phyloP scores from a whole-genome alignment of 2,888 invertebrate species.

The Orthosia cruda region DNA sequence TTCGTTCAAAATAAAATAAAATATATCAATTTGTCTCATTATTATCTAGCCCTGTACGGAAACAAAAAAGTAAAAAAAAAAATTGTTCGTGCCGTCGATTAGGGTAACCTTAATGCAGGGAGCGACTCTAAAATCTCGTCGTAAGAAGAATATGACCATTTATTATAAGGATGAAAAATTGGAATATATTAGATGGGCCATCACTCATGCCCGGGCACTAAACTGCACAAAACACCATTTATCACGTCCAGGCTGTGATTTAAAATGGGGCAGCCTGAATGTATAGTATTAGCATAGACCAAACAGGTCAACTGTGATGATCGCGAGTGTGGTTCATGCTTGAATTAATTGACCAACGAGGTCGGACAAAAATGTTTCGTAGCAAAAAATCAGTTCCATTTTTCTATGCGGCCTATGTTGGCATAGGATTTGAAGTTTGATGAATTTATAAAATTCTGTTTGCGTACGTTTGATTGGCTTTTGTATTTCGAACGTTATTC shows the following conservation, averaged over 20 bases:
- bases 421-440: not conserved
- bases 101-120: not conserved
- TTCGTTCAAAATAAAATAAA: no score
- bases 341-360: slow-evolving; percentile 39
- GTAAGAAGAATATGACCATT: slow-evolving; percentile 15
- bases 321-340: slow-evolving; percentile 23
- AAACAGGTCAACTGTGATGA: slow-evolving; percentile 49
- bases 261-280: slow-evolving; percentile 32
- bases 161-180: slow-evolving; percentile 29
- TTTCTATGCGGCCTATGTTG: slow-evolving; percentile 17
- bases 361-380: slow-evolving; percentile 1
- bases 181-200: slow-evolving; percentile 18
- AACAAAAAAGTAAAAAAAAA: no score
- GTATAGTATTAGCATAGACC: slow-evolving; percentile 18
- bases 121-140: slow-evolving; percentile 2
- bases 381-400: not conserved
- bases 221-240: slow-evolving; percentile 45
- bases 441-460: slow-evolving; percentile 27
- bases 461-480: slow-evolving; percentile 39
- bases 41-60: no score
- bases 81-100: no score
- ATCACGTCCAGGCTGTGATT: slow-evolving; percentile 24
- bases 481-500: slow-evolving; percentile 27
- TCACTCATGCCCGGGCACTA: slow-evolving; percentile 28
- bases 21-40: no score